Evolutionary conservation across 2,797 vertebrate genomes (phyloP), one percentile per base, ranked within the genome.

Genomic region (Typhlichthys eigenmanni): DNA sequence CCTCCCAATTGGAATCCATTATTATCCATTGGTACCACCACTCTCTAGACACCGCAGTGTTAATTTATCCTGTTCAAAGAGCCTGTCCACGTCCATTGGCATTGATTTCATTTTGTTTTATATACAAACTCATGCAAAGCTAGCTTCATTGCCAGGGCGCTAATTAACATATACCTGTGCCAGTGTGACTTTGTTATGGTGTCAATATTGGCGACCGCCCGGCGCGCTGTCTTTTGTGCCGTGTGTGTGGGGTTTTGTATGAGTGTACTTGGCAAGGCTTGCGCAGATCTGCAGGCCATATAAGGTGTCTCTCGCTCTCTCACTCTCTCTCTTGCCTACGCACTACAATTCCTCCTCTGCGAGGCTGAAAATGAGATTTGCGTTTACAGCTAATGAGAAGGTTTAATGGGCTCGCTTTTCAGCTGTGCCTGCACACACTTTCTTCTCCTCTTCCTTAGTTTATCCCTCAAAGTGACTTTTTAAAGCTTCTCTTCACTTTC

Each of bases 331-430:
- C 34, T 38, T 7, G 32, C 32, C 32, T 34, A 34, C 32, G 0
- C 32, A 34, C 34, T 34, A 7, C 7, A 5, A 7, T 34, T 34
- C 34, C 1, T 76, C 66, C 47, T 53, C 56, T 77, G 57, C 48
- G 5, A 56, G 48, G 62, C 59, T 75, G 69, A 79, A 72, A 80
- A 79, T 74, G 13, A 67, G 69, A 77, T 78, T 75, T 69, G 47
- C 13, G 34, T 62, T 68, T 46, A 58, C 67, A 79, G 74, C 69
- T 83, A 87, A 84, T 77, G 72, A 82, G 67, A 65, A 62, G 52
- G 60, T 62, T 75, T 80, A 58, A 72, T 56, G 6, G 59, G 24
- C 59, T 72, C 47, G 16, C 73, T 75, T 74, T 71, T 51, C 32
- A 52, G 58, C 38, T 59, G 52, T 43, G 11, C 12, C 53, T 34